Evolutionary conservation across 2,888 invertebrate species (phyloP).

Genomic region (Azorinus chamasolen): DNA sequence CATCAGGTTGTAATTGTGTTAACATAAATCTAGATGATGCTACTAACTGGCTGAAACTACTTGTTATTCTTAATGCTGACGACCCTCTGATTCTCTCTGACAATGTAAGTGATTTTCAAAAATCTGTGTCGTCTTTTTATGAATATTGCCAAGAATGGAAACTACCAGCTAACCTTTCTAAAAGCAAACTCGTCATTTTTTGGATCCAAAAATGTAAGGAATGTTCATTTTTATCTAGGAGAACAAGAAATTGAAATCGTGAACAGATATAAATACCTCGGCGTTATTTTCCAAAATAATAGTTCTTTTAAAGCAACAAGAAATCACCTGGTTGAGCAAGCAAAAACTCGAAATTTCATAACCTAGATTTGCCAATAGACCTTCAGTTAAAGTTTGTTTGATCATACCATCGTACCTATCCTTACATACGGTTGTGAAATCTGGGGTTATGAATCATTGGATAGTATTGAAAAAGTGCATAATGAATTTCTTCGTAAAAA

Average conservation of each 20-base stretch:
- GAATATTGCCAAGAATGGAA: neutral
- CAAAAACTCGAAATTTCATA: slow-evolving; percentile 6
- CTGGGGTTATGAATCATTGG: too few species aligned
- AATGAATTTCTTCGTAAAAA: too few species aligned
- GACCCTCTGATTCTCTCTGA: slow-evolving; percentile 5
- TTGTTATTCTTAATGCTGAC: slow-evolving; percentile 12
- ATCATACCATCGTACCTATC: slow-evolving; percentile 10
- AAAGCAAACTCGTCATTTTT: slow-evolving; percentile 11
- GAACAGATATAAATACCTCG: too few species aligned
- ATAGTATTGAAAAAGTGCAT: too few species aligned
- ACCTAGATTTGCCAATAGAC: slow-evolving; percentile 18
- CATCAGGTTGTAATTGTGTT: slow-evolving; percentile 11
- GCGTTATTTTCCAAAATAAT: neutral
- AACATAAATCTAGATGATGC: neutral
- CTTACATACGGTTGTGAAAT: slow-evolving; percentile 1
- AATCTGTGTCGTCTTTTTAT: neutral
- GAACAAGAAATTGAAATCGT: neutral
- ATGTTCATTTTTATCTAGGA: neutral
- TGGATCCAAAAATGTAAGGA: neutral
- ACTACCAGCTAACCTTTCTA: slow-evolving; percentile 7
- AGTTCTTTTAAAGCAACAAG: neutral
- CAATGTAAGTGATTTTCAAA: neutral
- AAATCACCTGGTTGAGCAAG: slow-evolving; percentile 9
- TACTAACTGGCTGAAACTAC: neutral
- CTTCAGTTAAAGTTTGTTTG: slow-evolving; percentile 6